phyloP scores from a whole-genome alignment of 2,797 vertebrate genomes.

The Champsocephalus esox region DNA sequence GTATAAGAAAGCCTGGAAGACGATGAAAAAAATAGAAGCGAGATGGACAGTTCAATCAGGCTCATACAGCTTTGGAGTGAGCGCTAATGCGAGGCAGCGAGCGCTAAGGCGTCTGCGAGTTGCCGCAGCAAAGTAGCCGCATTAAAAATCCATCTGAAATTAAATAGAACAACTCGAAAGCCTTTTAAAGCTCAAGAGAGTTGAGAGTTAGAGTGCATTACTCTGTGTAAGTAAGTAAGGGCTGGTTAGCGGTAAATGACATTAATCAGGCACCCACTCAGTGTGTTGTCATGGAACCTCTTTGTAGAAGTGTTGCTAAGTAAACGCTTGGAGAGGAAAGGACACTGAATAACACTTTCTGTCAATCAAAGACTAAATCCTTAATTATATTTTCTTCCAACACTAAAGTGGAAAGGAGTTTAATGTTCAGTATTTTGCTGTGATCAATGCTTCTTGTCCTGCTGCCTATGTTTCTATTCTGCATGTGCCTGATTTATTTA shows the following conservation, averaged over 20 bases:
- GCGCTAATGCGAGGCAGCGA: constrained; percentile 53
- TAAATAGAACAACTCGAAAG: constrained; percentile 74
- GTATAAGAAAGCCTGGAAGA: constrained; percentile 37
- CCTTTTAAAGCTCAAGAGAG: constrained; percentile 65
- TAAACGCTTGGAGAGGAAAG: constrained; percentile 60
- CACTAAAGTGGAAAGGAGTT: neutral
- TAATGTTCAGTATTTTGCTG: neutral
- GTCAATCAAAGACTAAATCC: constrained; percentile 34
- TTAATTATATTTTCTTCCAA: neutral
- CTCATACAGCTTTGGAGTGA: constrained; percentile 41
- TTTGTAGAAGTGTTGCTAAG: constrained; percentile 57
- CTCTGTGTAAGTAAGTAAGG: constrained; percentile 58
- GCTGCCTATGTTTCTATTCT: neutral
- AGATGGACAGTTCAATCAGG: constrained; percentile 63
- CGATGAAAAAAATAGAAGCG: constrained; percentile 21
- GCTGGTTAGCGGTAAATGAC: constrained; percentile 68
- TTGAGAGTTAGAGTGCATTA: constrained; percentile 68
- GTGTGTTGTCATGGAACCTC: constrained; percentile 60
- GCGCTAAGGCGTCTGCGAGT: constrained; percentile 43
- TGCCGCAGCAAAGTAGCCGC: constrained; percentile 58
- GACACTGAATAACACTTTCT: constrained; percentile 24
- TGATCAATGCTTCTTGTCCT: neutral
- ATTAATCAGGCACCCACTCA: constrained; percentile 71
- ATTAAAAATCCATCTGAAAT: constrained; percentile 68
- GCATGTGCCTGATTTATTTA: neutral